Evolutionary conservation across 1,140 invertebrate species (phyloP).

Genomic region (Heliconius melpomene): DNA sequence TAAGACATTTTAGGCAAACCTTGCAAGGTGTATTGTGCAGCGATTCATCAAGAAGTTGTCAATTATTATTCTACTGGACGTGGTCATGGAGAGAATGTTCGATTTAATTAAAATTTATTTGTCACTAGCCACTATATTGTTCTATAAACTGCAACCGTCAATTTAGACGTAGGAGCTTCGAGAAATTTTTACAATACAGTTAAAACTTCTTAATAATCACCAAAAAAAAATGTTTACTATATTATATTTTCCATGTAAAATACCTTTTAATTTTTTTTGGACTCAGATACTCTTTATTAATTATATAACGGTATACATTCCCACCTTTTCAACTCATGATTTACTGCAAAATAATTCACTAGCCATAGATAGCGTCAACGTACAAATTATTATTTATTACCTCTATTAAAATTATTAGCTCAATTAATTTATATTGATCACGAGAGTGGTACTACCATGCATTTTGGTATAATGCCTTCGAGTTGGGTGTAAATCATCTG

Average conservation of each 20-base stretch:
- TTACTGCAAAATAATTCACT: conserved; percentile 11
- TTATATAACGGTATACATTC: conserved; percentile 6
- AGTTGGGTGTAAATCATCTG: conserved; percentile 46
- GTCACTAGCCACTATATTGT: conserved; percentile 38
- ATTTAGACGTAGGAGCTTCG: background rate
- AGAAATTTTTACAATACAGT: no score
- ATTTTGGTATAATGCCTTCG: conserved; percentile 40
- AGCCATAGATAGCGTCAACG: background rate
- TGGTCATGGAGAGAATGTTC: conserved; percentile 58
- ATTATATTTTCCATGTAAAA: no score
- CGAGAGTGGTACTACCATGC: conserved; percentile 32
- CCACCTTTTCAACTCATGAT: conserved; percentile 14
- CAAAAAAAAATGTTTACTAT: no score
- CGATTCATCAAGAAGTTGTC: conserved; percentile 75
- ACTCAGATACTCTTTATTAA: no score
- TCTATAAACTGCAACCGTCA: conserved; percentile 20
- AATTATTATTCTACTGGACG: conserved; percentile 71
- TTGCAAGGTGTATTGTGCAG: conserved; percentile 35
- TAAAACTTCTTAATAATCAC: no score
- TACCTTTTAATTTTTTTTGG: no score
- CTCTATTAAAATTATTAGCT: conserved; percentile 38
- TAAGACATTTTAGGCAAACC: conserved; percentile 13
- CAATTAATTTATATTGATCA: conserved; percentile 44
- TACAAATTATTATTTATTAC: conserved; percentile 33
- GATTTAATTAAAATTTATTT: conserved; percentile 78